Percentiles rank a stretch among this genome's conserved stretches.
phyloP scores from a whole-genome alignment of 2,888 invertebrate species.

The Automeris io region DNA sequence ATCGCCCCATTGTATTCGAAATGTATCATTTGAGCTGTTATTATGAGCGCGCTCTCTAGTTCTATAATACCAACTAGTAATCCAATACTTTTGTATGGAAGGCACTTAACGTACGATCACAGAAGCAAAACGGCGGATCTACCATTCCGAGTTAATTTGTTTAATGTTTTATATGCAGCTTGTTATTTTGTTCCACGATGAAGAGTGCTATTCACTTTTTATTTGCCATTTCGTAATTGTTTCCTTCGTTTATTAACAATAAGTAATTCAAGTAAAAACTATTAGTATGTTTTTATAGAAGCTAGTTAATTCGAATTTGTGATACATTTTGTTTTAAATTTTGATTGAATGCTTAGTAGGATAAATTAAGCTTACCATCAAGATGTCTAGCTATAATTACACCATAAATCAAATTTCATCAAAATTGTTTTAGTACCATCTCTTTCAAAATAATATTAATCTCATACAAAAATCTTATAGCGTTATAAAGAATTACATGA shows the following conservation, averaged over 20 bases:
- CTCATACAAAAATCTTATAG: no score
- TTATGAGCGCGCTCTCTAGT: conserved; percentile 69
- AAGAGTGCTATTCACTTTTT: conserved; percentile 14
- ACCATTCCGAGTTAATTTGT: conserved; percentile 43
- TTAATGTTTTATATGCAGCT: conserved; percentile 38
- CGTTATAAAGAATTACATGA: no score
- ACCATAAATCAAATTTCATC: no score
- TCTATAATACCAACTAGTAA: conserved; percentile 70
- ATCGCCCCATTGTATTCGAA: conserved; percentile 77
- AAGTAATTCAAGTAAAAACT: conserved; percentile 4
- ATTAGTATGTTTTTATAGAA: no score
- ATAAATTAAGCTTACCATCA: no score
- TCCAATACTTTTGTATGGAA: conserved; percentile 76
- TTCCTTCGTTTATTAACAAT: conserved; percentile 10
- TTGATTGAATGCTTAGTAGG: no score
- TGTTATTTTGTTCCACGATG: conserved; percentile 13
- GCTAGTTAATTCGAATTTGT: no score
- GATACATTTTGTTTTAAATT: no score
- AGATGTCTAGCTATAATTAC: no score
- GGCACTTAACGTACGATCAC: conserved; percentile 63
- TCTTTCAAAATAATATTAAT: no score
- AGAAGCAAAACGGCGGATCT: conserved; percentile 55
- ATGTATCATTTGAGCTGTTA: conserved; percentile 78
- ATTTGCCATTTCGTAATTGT: conserved; percentile 11
- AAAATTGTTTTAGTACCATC: no score